phyloP scores from a whole-genome alignment of 1,140 invertebrate species.

The Leptoteleia sp. region DNA sequence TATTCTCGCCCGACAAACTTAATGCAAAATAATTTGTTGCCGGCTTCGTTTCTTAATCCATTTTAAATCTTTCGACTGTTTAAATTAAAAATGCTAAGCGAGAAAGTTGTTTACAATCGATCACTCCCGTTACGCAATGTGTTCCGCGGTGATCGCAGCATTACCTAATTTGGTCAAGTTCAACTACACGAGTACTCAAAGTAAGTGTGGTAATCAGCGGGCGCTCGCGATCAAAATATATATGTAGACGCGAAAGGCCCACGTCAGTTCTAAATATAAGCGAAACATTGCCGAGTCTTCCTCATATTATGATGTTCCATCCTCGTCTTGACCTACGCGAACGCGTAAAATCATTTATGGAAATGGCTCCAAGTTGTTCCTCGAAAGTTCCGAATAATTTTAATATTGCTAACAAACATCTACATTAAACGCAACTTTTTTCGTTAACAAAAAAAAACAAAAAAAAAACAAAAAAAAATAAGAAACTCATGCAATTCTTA shows the following conservation, averaged over 20 bases:
- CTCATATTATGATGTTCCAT: constrained; percentile 30
- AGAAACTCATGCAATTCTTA: constrained; percentile 3
- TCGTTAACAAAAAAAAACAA: neutral
- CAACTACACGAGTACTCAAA: constrained; percentile 31
- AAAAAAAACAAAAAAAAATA: too few species aligned
- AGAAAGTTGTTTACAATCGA: too few species aligned
- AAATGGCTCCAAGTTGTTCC: constrained; percentile 17
- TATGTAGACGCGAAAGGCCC: constrained; percentile 31
- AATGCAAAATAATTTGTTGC: too few species aligned
- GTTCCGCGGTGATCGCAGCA: neutral
- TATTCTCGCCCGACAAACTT: too few species aligned
- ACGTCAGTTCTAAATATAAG: constrained; percentile 60
- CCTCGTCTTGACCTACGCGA: constrained; percentile 54
- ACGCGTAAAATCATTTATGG: constrained; percentile 30
- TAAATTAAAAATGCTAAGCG: too few species aligned
- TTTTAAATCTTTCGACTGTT: too few species aligned
- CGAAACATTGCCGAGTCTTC: constrained; percentile 23
- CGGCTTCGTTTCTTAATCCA: too few species aligned
- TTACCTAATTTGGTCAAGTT: constrained; percentile 59
- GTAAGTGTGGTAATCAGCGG: constrained; percentile 20
- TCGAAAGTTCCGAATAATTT: constrained; percentile 14
- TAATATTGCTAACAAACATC: constrained; percentile 10
- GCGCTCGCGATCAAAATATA: constrained; percentile 26
- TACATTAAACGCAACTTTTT: neutral
- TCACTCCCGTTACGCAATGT: too few species aligned